These are phyloP conservation scores for Junonia oenone DNA, from an alignment of 2,888 invertebrate species.

Conservation along the genomic window DNA sequence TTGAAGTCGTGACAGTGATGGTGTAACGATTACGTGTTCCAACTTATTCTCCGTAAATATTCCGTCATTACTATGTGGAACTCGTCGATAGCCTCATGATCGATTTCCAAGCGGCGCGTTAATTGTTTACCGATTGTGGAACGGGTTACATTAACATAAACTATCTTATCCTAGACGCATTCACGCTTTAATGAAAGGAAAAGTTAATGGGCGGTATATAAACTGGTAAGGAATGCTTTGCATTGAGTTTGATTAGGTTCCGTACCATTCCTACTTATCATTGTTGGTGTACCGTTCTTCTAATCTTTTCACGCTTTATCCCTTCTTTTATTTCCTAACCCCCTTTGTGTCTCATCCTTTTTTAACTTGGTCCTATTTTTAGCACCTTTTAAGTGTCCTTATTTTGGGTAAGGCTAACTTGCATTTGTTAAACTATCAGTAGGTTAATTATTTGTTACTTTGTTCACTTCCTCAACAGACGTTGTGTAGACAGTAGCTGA, in stretches of 20 bases:
- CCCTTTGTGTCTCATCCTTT: too few relatives aligned
- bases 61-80: constrained; percentile 26
- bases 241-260: too few relatives aligned
- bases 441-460: not conserved
- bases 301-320: too few relatives aligned
- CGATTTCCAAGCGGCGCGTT: constrained; percentile 24
- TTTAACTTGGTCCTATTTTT: too few relatives aligned
- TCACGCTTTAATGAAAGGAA: not conserved
- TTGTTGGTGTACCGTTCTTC: too few relatives aligned
- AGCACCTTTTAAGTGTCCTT: too few relatives aligned
- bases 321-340: too few relatives aligned
- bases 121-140: constrained; percentile 23
- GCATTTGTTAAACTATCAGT: too few relatives aligned
- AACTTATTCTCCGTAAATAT: constrained; percentile 12
- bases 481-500: too few relatives aligned
- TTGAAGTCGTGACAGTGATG: constrained; percentile 11
- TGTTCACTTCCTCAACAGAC: too few relatives aligned
- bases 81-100: constrained; percentile 26
- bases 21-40: constrained; percentile 8
- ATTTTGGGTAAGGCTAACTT: too few relatives aligned
- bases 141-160: constrained; percentile 16
- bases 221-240: not conserved
- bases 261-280: too few relatives aligned
- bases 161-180: constrained; percentile 1
- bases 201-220: not conserved